Base-by-base conservation (phyloP, 1,140 invertebrate genomes). In the Panagrolaimus sp. region DNA sequence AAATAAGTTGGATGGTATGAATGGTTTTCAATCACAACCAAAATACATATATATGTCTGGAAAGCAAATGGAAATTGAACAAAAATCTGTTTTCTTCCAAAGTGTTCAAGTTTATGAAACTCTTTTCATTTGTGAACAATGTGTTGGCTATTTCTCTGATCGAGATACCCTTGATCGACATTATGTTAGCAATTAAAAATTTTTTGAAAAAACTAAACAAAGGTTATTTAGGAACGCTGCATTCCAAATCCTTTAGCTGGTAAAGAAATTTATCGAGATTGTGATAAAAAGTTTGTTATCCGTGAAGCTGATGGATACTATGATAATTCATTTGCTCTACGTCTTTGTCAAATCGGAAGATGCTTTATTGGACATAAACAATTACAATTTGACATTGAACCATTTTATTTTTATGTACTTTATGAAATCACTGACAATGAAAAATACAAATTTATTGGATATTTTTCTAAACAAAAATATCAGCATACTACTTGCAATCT, bases 401-500 rank as follows among this genome's bases (percentile, higher is more conserved):
- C 51, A 8, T 57, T 57, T 20, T 25, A 16, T 27, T 57, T 57
- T 27, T 57, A 57, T 27, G 51, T 57, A 27, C 20, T 57, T 5
- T 57, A n/a, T 16, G 51, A 57, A 11, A 16, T 16, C 0, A 13
- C 5, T 11, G 51, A 48, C 20, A 23, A 57, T 23, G 51, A 16
- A 25, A 20, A 27, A 16, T 27, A 27, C 9, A 20, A 16, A 11
- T 57, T 13, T n/a, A 57, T 57, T 16, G 51, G 51, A 3, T 57
- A 11, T 27, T 57, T 57, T 57, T 57, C 51, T 27, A 57, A 57
- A 20, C 51, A 57, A 27, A 57, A 57, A 20, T 57, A 57, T 23
- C 20, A 27, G 20, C 20, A 11, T 27, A 57, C 20, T 20, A 11
- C 20, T 11, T 11, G 20, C n/a, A 57, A 57, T 57, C 27, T 57